These are phyloP conservation scores for Embidobia sp. DNA, from an alignment of 2,888 invertebrate genomes.

Conservation along the genomic window DNA sequence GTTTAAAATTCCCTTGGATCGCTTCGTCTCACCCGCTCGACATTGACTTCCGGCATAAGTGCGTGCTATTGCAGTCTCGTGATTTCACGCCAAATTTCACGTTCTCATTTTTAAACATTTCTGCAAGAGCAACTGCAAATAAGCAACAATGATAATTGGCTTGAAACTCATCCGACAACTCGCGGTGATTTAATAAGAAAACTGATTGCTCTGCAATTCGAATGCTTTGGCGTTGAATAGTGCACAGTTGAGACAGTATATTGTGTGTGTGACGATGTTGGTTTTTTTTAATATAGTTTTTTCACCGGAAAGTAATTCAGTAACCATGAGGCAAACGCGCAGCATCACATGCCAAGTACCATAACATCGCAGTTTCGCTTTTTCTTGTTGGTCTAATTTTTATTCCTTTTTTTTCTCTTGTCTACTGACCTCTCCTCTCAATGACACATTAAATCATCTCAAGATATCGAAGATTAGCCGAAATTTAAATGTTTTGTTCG, in stretches of 20 bases:
- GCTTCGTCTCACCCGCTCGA: constrained; percentile 61
- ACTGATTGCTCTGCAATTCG: constrained; percentile 38
- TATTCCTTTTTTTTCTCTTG: constrained; percentile 6
- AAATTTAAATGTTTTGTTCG: constrained; percentile 78
- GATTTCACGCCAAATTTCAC: constrained; percentile 39
- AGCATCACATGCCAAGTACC: constrained; percentile 41
- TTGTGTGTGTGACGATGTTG: constrained; percentile 48
- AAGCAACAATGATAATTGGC: constrained; percentile 24
- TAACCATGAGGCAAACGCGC: constrained; percentile 14
- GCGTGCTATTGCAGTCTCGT: constrained; percentile 42
- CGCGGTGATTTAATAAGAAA: constrained; percentile 17
- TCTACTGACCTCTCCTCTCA: constrained; percentile 25
- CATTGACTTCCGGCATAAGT: constrained; percentile 63
- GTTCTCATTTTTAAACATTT: background rate
- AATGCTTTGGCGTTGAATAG: constrained; percentile 65
- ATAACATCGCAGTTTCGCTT: constrained; percentile 34
- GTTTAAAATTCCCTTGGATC: constrained; percentile 41
- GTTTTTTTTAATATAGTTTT: constrained; percentile 15
- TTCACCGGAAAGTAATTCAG: background rate
- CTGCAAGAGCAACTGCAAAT: background rate
- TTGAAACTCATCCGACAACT: constrained; percentile 36
- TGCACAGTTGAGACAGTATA: constrained; percentile 61
- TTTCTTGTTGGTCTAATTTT: constrained; percentile 4
- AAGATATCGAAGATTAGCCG: constrained; percentile 68
- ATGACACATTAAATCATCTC: constrained; percentile 65